Conservation (phyloP, 2,113 vertebrate species). For the Haemorhous mexicanus region DNA sequence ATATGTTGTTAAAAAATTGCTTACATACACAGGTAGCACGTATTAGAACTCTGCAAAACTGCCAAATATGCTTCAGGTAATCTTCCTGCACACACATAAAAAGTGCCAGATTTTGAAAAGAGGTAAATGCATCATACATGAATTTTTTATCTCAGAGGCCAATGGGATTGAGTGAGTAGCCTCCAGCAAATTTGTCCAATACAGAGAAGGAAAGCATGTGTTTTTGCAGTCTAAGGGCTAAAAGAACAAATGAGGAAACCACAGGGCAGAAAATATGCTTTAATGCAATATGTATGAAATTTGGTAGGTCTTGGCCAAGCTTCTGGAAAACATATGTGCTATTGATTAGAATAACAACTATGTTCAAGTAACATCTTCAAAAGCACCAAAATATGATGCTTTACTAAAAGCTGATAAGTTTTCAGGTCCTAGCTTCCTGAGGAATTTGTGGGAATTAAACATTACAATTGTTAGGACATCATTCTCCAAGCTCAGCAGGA, state of each 20-base stretch:
- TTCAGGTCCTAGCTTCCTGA: neutral
- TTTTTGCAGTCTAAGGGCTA: constrained; percentile 12
- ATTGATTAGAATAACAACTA: neutral
- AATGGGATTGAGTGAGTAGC: neutral
- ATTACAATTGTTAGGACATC: neutral
- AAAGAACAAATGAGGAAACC: constrained; percentile 10
- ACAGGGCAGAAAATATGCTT: neutral
- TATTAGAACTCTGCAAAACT: constrained; percentile 5
- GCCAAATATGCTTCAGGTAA: constrained; percentile 42
- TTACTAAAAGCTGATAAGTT: neutral
- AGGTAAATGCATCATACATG: neutral
- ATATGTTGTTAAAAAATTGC: constrained; percentile 31
- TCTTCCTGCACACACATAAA: neutral
- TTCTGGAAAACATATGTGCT: neutral
- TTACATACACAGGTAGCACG: neutral
- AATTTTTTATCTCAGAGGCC: neutral
- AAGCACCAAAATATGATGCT: neutral
- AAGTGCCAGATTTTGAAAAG: neutral
- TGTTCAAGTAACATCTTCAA: neutral
- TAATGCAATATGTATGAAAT: constrained; percentile 5
- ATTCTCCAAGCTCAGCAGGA: neutral
- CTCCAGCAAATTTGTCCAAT: neutral
- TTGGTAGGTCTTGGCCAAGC: neutral
- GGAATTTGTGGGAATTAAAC: neutral
- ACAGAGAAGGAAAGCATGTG: neutral